Base-by-base conservation (phyloP, 2,113 vertebrate genomes). In the Burhinus bistriatus region DNA sequence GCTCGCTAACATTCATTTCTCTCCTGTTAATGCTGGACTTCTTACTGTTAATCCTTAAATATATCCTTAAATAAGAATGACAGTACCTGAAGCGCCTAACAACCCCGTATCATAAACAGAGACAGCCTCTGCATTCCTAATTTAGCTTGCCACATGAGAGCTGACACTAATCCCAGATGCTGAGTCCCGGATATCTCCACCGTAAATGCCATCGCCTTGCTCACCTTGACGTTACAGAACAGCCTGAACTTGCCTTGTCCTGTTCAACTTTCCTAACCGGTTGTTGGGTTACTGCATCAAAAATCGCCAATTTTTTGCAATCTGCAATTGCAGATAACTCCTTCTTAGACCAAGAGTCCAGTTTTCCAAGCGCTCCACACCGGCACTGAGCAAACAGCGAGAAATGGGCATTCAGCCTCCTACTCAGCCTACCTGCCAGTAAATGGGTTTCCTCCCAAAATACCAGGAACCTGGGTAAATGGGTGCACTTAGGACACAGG, bases 11-110 rank as follows among this genome's bases (percentile, higher is more conserved):
- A 87, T 95, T 95, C 94, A 95, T 96, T 97, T 93, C 94, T 87
- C 83, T 85, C 73, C 85, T 69, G 90, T 83, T 96, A 97, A 96
- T 95, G 86, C 95, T 62, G 96, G 96, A 95, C 96, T 96, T 95
- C 94, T 94, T 96, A 94, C 95, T 95, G 84, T 91, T 97, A 97
- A 97, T 97, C 95, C 93, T 76, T 95, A 97, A 97, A 93, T 95
- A 95, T 95, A 95, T 93, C 91, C 95, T 96, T 96, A 95, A 97
- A 97, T 77, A 96, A 96, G 90, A 94, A 96, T 96, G 97, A 96
- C 95, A 96, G 89, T 88, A 95, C 93, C 94, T 95, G 96, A 95
- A 97, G 95, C 91, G 23, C 93, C 94, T 92, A 95, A 96, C 95
- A 97, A 94, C 92, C 90, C 88, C 5, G 30, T 62, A 89, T 88